Evolutionary conservation across 1,140 invertebrate genomes (phyloP).

Genomic region (Drosophila lini): DNA sequence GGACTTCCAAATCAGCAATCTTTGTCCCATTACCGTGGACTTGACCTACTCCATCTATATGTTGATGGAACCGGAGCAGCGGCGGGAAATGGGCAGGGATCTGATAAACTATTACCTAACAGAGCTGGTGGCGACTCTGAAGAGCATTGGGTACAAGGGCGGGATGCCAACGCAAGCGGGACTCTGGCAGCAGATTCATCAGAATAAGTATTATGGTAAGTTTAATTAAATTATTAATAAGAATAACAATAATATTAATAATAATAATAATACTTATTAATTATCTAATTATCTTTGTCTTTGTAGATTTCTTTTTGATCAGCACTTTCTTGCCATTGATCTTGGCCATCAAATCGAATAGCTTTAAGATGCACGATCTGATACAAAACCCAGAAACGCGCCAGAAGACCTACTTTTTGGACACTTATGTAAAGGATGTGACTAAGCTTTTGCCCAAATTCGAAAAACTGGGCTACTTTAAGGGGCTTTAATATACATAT

Average conservation of each 20-base stretch:
- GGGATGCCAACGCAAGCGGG: conserved; percentile 40
- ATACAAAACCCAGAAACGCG: conserved; percentile 26
- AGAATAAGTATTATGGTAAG: conserved; percentile 53
- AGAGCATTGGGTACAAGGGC: conserved; percentile 57
- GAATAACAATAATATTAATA: too few relatives aligned
- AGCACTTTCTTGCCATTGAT: conserved; percentile 44
- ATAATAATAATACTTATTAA: too few relatives aligned
- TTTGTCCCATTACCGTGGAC: conserved; percentile 53
- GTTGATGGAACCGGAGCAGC: conserved; percentile 56
- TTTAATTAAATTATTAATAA: neutral
- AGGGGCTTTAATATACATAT: conserved; percentile 19
- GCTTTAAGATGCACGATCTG: conserved; percentile 9
- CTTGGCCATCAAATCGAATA: conserved; percentile 19
- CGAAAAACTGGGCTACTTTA: conserved; percentile 57
- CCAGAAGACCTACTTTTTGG: conserved; percentile 32
- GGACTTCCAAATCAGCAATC: conserved; percentile 64
- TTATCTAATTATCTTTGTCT: neutral
- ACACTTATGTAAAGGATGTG: conserved; percentile 50
- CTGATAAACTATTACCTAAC: conserved; percentile 58
- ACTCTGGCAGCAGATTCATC: conserved; percentile 45
- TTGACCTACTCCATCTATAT: conserved; percentile 61
- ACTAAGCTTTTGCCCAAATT: conserved; percentile 44
- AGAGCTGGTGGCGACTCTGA: conserved; percentile 39
- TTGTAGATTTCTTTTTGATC: conserved; percentile 55
- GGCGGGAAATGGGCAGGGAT: conserved; percentile 37